Conservation (phyloP, 2,113 vertebrate species). For the Planiliza haematocheilus region DNA sequence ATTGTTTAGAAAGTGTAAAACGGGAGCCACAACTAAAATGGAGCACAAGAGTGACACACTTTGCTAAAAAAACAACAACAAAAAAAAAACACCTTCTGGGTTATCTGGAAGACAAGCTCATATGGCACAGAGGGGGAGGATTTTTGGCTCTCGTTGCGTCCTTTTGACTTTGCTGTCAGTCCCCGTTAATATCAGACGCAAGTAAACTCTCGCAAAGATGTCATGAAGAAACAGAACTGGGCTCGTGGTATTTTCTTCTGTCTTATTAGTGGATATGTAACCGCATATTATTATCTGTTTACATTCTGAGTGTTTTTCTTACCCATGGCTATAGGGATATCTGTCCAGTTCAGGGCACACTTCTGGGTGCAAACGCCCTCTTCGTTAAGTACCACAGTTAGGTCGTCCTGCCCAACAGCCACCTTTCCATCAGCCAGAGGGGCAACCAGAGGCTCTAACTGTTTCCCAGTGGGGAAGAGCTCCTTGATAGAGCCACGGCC, state of each 20-base stretch:
- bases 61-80: neutral
- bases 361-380: constrained; percentile 97
- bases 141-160: constrained; percentile 23
- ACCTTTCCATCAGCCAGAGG: constrained; percentile 97
- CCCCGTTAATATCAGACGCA: neutral
- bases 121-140: neutral
- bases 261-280: neutral
- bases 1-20: neutral
- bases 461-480: constrained; percentile 98
- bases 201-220: constrained; percentile 13
- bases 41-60: neutral
- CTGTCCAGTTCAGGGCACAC: constrained; percentile 98
- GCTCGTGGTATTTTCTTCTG: neutral
- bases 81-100: neutral
- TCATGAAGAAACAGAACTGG: neutral
- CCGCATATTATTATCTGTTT: neutral
- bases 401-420: constrained; percentile 96
- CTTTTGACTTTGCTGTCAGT: constrained; percentile 45
- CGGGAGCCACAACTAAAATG: neutral
- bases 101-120: constrained; percentile 16
- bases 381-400: constrained; percentile 96
- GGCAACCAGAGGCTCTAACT: constrained; percentile 94
- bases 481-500: constrained; percentile 96
- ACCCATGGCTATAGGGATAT: constrained; percentile 99
- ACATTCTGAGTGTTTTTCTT: constrained; percentile 52